Base-by-base conservation (phyloP, 2,888 invertebrate species). In the Rhingia rostrata region DNA sequence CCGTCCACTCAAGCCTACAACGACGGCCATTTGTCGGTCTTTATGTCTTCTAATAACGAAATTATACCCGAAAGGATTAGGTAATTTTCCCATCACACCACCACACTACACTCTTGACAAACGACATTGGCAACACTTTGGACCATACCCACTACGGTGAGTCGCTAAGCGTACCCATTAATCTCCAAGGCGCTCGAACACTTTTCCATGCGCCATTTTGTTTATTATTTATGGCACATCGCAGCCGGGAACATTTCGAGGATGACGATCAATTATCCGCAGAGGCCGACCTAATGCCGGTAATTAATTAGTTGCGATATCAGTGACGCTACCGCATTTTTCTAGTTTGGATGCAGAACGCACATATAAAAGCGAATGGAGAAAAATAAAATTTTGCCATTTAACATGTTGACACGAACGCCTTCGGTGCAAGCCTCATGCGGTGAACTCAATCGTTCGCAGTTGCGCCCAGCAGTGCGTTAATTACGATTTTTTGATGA, bases 401-500 rank as follows among this genome's bases (percentile, higher is more conserved):
- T 64, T 53, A 54, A 63, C 54, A 66, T 64, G 73, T 83, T 83
- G 83, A 74, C 73, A 73, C 64, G 49, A 78, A 67, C 72, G 78
- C 78, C 77, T 77, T 77, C 54, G 72, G 66, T 56, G 73, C 43
- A 47, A 47, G 60, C 7, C 4, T 74, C 12, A 9, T n/a, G 32
- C 3, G 7, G 32, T 3, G n/a, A 33, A 14, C 41, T 56, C 49
- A 33, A 61, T 61, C 41, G 53, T 39, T 32, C 67, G 22, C 22
- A 69, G 41, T 67, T 78, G 83, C 61, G 37, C 45, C 53, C 61
- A 49, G 49, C 66, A 43, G 61, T 72, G 63, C 56, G 67, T 78
- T 83, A 83, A 78, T 78, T 83, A 37, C 72, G 56, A 83, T 72
- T 66, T 73, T 78, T 77, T 83, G 82, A 78, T 67, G 61, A 73